Evolutionary conservation across 92 coral and sea anemone genomes (phyloP).

Genomic region (Epizoanthus fatuus): DNA sequence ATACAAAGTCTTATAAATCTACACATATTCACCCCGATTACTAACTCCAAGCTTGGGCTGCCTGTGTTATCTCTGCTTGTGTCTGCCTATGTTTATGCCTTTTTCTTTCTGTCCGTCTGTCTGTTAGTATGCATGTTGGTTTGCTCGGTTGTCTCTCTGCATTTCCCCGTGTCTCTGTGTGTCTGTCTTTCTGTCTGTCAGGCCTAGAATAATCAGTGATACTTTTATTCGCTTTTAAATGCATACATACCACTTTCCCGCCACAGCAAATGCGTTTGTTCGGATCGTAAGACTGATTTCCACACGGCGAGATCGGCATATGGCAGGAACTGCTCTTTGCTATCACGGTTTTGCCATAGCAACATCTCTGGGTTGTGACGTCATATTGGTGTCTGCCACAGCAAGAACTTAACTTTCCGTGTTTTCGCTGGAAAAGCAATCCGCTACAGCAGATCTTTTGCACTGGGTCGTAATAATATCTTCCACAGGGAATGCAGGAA

Average conservation of each 20-base stretch:
- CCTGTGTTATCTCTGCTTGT: no score
- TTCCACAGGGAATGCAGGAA: slow-evolving; percentile 24
- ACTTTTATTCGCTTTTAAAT: no score
- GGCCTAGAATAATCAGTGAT: no score
- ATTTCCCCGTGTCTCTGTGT: background rate
- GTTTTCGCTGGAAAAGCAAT: background rate
- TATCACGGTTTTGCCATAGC: background rate
- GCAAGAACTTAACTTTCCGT: background rate
- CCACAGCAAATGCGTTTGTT: slow-evolving; percentile 22
- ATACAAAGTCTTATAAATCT: no score
- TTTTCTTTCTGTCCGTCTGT: no score
- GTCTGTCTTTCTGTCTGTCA: background rate
- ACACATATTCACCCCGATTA: no score
- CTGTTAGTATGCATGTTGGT: no score
- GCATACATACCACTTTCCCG: slow-evolving; percentile 21
- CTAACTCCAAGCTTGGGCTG: no score
- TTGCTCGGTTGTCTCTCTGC: no score
- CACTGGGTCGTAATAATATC: slow-evolving; percentile 15
- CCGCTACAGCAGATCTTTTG: slow-evolving; percentile 16
- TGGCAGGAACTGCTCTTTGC: background rate
- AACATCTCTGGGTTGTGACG: background rate
- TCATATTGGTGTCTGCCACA: background rate
- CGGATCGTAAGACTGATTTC: slow-evolving; percentile 5
- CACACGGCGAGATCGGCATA: slow-evolving; percentile 9
- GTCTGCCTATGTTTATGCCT: no score